Percentiles rank a stretch among this genome's conserved stretches.
Evolutionary conservation across 2,888 invertebrate genomes (phyloP).

Genomic region (Orchestes rusci): DNA sequence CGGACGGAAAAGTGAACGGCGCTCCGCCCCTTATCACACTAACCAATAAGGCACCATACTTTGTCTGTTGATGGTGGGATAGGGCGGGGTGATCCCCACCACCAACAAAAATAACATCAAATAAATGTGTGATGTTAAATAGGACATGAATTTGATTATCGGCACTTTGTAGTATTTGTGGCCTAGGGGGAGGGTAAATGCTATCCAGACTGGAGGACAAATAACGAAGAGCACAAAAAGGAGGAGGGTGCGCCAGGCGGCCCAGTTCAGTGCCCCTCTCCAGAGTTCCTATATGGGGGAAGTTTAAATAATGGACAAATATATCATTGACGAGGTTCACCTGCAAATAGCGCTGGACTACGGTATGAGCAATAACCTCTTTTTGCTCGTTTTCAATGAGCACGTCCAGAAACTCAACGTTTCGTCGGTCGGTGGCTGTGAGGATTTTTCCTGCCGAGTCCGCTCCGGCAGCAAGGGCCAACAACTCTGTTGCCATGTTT

Average conservation of each 20-base stretch:
- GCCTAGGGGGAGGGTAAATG: slow-evolving; percentile 89
- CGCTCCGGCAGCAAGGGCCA: slow-evolving; percentile 88
- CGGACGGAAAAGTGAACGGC: neutral
- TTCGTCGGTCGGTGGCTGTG: slow-evolving; percentile 89
- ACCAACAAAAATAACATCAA: slow-evolving; percentile 88
- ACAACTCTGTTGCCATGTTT: slow-evolving; percentile 92
- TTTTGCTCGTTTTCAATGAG: slow-evolving; percentile 98
- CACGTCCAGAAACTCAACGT: slow-evolving; percentile 91
- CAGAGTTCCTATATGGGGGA: slow-evolving; percentile 77
- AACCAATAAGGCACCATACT: slow-evolving; percentile 25
- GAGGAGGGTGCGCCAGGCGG: slow-evolving; percentile 88
- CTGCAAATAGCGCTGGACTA: slow-evolving; percentile 93
- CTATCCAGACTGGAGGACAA: slow-evolving; percentile 94
- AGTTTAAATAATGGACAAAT: neutral
- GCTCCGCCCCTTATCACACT: no score
- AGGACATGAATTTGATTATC: slow-evolving; percentile 99
- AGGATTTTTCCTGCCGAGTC: slow-evolving; percentile 92
- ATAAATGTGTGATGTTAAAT: slow-evolving; percentile 97
- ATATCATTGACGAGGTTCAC: slow-evolving; percentile 48
- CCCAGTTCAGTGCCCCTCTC: slow-evolving; percentile 96
- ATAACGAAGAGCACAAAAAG: slow-evolving; percentile 88
- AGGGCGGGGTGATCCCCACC: slow-evolving; percentile 82
- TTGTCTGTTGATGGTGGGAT: slow-evolving; percentile 63
- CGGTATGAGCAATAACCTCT: slow-evolving; percentile 94
- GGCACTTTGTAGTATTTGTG: slow-evolving; percentile 97